Conservation (phyloP, 2,797 vertebrate species). For the Mionectes olivaceus region DNA sequence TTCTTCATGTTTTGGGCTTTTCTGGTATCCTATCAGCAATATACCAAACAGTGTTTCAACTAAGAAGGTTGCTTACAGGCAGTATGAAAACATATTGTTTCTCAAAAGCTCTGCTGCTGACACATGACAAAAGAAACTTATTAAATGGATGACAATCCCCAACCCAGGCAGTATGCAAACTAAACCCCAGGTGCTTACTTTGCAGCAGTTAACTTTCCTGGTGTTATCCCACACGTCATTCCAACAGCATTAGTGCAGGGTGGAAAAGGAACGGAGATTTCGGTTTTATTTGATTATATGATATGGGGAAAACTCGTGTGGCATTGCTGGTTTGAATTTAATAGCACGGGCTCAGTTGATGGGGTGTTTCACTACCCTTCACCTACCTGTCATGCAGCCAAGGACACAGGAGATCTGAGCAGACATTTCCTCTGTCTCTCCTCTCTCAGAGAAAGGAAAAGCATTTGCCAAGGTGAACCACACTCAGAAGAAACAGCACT, state of each 20-base stretch:
- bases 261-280: constrained; percentile 1
- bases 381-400: not conserved
- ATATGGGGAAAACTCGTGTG: not conserved
- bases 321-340: not conserved
- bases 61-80: not conserved
- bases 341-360: accelerated
- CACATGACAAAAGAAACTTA: not conserved
- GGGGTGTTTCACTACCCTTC: not conserved
- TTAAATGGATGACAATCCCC: not conserved
- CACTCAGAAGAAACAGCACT: accelerated
- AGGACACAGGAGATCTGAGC: not conserved
- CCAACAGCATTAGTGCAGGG: not conserved
- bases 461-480: not conserved
- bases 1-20: not conserved
- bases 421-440: not conserved
- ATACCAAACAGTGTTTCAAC: not conserved
- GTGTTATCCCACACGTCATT: not conserved
- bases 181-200: not conserved
- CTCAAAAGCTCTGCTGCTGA: not conserved
- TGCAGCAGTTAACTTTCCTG: not conserved
- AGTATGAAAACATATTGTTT: not conserved
- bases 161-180: not conserved
- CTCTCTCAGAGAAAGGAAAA: not conserved
- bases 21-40: not conserved
- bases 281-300: not conserved